A percentile compares a stretch with the other conserved stretches of the same genome.
phyloP scores from a whole-genome alignment of 2,888 invertebrate species.

The Dryadula phaetusa region DNA sequence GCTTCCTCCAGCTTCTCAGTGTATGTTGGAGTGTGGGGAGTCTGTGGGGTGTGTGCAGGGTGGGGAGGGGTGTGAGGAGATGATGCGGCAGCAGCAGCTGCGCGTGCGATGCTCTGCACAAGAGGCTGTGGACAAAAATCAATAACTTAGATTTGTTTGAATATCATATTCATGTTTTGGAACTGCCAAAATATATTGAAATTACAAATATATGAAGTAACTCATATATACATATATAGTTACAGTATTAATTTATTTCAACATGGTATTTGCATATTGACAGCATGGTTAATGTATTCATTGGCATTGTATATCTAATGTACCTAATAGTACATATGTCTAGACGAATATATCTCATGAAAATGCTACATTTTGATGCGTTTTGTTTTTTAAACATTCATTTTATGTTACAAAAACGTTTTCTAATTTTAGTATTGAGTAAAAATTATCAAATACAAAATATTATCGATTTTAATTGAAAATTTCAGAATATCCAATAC shows the following conservation, averaged over 20 bases:
- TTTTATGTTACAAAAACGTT: neutral
- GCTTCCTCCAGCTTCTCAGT: conserved; percentile 78
- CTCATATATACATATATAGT: neutral
- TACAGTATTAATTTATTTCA: neutral
- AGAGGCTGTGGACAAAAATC: conserved; percentile 68
- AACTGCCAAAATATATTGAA: neutral
- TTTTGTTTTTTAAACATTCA: neutral
- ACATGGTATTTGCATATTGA: conserved; percentile 5
- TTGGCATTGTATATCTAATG: conserved; percentile 18
- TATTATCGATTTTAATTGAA: too few species aligned
- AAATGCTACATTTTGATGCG: neutral
- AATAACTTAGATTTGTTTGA: neutral
- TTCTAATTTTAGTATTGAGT: neutral
- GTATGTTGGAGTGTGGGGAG: conserved; percentile 69
- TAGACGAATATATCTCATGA: conserved; percentile 33
- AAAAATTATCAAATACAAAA: too few species aligned
- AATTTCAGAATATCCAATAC: too few species aligned
- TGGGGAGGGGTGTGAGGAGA: conserved; percentile 85
- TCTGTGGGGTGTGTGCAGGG: conserved; percentile 74
- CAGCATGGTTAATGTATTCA: conserved; percentile 22
- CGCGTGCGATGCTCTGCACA: conserved; percentile 87
- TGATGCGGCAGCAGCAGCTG: conserved; percentile 84
- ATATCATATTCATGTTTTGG: neutral
- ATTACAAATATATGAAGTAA: neutral
- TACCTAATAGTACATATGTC: conserved; percentile 28